Percentiles rank a stretch among this genome's conserved stretches.
phyloP scores from a whole-genome alignment of 2,888 invertebrate genomes.

The Blera fallax region DNA sequence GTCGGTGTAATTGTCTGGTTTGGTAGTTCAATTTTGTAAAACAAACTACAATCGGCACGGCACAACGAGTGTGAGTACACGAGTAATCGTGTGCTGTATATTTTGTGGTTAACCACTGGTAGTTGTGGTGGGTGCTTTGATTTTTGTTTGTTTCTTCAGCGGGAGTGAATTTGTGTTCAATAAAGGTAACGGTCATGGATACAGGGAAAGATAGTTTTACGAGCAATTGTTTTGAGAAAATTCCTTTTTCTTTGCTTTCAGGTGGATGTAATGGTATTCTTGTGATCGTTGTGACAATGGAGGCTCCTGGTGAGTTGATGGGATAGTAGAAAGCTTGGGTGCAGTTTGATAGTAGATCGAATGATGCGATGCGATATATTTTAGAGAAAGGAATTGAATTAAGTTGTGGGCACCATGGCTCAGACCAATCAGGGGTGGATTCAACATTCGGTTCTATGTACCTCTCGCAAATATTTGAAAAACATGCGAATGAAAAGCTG shows the following conservation, averaged over 20 bases:
- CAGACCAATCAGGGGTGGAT: too few species aligned
- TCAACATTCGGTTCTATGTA: too few species aligned
- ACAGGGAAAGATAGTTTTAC: neutral
- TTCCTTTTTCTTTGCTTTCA: neutral
- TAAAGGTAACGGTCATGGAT: constrained; percentile 18
- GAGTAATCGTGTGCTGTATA: constrained; percentile 42
- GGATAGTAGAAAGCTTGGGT: too few species aligned
- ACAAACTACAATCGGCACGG: constrained; percentile 35
- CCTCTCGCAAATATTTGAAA: too few species aligned
- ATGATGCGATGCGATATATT: too few species aligned
- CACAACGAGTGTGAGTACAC: neutral
- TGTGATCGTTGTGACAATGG: too few species aligned
- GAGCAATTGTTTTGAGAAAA: neutral
- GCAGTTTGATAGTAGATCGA: too few species aligned
- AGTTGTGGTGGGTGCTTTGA: constrained; percentile 21
- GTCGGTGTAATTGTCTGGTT: constrained; percentile 48
- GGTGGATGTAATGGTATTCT: too few species aligned
- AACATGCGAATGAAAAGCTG: too few species aligned
- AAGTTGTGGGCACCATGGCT: too few species aligned
- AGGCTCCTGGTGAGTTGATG: too few species aligned
- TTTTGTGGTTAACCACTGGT: constrained; percentile 66
- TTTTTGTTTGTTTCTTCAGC: neutral
- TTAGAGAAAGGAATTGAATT: too few species aligned
- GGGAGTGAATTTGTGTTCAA: constrained; percentile 22
- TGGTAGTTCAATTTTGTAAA: constrained; percentile 48